A percentile compares a stretch with the other conserved stretches of the same genome.
Evolutionary conservation across 2,888 invertebrate species (phyloP).

Genomic region (Agrotis ipsilon): DNA sequence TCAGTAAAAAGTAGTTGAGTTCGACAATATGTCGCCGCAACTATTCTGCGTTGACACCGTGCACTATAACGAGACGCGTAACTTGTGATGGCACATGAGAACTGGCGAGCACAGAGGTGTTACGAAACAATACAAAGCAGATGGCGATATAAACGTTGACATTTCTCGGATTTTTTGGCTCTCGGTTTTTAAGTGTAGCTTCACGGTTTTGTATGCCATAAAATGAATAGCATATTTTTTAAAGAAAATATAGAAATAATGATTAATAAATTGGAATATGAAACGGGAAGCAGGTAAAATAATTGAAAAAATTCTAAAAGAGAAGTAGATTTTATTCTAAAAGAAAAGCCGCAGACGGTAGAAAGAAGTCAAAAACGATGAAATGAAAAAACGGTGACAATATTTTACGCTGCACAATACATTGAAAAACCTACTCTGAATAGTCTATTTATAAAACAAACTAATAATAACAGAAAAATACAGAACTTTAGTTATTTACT

Average conservation of each 20-base stretch:
- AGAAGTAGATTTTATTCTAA: not conserved
- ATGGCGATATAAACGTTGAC: not conserved
- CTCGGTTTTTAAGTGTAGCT: not conserved
- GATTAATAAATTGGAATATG: too few species aligned
- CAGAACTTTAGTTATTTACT: too few species aligned
- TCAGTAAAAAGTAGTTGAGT: constrained; percentile 75
- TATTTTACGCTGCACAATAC: too few species aligned
- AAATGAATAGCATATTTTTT: not conserved
- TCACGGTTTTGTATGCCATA: not conserved
- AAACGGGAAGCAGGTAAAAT: too few species aligned
- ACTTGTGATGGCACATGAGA: constrained; percentile 56
- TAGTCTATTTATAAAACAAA: not conserved
- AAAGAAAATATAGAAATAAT: not conserved
- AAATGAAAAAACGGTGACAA: too few species aligned
- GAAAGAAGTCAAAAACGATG: too few species aligned
- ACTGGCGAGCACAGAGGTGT: constrained; percentile 57
- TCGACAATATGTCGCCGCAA: constrained; percentile 68
- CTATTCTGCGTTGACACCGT: constrained; percentile 69
- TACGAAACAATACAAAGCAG: not conserved
- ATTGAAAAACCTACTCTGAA: too few species aligned
- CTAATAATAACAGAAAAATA: not conserved
- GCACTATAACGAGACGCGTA: constrained; percentile 56
- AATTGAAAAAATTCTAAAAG: too few species aligned
- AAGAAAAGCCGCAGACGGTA: too few species aligned
- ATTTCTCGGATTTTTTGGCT: too few species aligned